Percentiles rank a stretch among this genome's conserved stretches.
phyloP scores from a whole-genome alignment of 2,888 invertebrate species.

The Eupithecia centaureata region DNA sequence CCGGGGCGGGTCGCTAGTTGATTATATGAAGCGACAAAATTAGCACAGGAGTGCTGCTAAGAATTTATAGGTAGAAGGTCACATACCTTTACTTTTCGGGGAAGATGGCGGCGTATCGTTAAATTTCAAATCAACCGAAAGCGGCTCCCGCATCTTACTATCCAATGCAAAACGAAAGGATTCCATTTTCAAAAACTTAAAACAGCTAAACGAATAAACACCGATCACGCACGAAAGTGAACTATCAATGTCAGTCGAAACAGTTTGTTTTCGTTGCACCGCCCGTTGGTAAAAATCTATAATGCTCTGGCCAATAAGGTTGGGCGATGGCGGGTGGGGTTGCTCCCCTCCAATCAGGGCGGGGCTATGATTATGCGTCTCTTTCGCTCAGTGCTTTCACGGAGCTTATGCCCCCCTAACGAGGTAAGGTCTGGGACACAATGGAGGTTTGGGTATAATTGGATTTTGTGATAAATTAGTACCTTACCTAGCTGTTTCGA shows the following conservation, averaged over 20 bases:
- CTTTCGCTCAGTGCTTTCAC: slow-evolving; percentile 69
- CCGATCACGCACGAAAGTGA: slow-evolving; percentile 60
- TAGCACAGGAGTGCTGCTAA: too few species aligned
- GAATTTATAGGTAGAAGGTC: neutral
- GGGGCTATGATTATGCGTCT: slow-evolving; percentile 68
- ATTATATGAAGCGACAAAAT: too few species aligned
- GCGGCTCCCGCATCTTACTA: slow-evolving; percentile 54
- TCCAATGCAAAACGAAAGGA: slow-evolving; percentile 57
- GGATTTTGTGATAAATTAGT: slow-evolving; percentile 23
- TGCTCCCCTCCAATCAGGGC: slow-evolving; percentile 75
- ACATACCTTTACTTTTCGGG: slow-evolving; percentile 73
- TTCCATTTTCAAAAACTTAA: slow-evolving; percentile 53
- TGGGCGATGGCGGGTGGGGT: slow-evolving; percentile 46
- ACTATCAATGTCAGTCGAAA: slow-evolving; percentile 64
- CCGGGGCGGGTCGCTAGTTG: too few species aligned
- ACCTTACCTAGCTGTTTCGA: neutral
- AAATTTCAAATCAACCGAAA: slow-evolving; percentile 64
- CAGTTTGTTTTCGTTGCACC: slow-evolving; percentile 61
- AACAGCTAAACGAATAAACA: slow-evolving; percentile 41
- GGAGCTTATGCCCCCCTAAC: slow-evolving; percentile 60
- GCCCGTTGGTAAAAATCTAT: slow-evolving; percentile 77
- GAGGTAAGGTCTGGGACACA: slow-evolving; percentile 54
- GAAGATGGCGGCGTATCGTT: slow-evolving; percentile 70
- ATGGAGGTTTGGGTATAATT: slow-evolving; percentile 39
- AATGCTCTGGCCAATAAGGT: slow-evolving; percentile 76